Percentiles rank a stretch among this genome's conserved stretches.
These are phyloP conservation scores for Penaeus vannamei DNA, from an alignment of 1,140 invertebrate genomes.

Conservation along the genomic window DNA sequence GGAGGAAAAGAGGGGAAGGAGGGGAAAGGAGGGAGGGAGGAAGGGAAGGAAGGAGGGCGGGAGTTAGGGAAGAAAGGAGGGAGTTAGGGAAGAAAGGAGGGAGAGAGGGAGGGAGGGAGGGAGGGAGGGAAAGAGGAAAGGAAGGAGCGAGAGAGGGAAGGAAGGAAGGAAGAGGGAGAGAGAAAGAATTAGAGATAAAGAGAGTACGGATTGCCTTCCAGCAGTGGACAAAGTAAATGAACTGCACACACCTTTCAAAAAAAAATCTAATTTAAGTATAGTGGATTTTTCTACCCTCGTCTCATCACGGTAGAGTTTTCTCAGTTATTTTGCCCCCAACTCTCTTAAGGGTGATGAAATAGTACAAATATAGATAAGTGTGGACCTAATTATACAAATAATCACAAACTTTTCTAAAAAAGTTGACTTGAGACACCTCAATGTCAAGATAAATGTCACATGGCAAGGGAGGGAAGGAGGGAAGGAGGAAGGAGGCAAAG, in stretches of 20 bases:
- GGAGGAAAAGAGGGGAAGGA: neutral
- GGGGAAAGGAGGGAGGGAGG: conserved; percentile 24
- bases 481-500: neutral
- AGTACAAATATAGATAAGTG: no score
- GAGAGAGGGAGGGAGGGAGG: neutral
- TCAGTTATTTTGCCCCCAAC: no score
- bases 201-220: neutral
- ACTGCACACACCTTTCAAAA: no score
- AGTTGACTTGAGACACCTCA: no score
- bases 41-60: neutral
- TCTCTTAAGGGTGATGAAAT: no score
- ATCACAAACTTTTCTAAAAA: no score
- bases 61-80: neutral
- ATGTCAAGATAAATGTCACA: no score
- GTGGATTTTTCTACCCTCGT: no score
- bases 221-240: neutral
- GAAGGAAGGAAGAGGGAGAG: neutral
- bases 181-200: no score
- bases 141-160: neutral
- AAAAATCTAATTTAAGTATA: no score
- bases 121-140: neutral
- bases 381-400: no score
- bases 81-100: neutral
- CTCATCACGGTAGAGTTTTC: no score
- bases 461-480: neutral